These are phyloP conservation scores for Sturnira hondurensis DNA, from an alignment of 2,113 vertebrate genomes.

Conservation along the genomic window DNA sequence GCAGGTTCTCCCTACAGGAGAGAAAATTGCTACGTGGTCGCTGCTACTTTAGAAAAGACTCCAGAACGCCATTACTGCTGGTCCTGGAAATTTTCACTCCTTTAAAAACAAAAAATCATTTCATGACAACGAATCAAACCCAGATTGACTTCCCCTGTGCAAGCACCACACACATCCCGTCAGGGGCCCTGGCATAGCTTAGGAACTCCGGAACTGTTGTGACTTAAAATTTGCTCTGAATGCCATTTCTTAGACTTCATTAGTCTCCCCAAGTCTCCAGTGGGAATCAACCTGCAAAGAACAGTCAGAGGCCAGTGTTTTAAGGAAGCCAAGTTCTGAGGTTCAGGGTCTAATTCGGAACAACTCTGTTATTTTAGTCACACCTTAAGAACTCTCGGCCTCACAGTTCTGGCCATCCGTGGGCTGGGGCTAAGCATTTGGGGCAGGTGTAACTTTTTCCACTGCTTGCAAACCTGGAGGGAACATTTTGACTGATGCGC, in stretches of 20 bases:
- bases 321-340: not conserved
- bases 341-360: not conserved
- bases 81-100: not conserved
- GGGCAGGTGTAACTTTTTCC: not conserved
- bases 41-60: not conserved
- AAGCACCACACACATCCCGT: fast-evolving
- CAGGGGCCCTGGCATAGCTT: not conserved
- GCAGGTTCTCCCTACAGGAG: not conserved
- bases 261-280: not conserved
- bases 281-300: not conserved
- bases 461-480: not conserved
- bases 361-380: not conserved
- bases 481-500: not conserved
- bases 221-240: not conserved
- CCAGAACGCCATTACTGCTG: not conserved
- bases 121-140: not conserved
- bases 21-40: not conserved
- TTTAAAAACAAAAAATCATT: not conserved
- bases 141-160: not conserved
- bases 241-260: not conserved
- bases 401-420: not conserved
- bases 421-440: not conserved
- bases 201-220: not conserved
- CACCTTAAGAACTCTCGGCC: not conserved
- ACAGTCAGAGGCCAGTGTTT: not conserved